Evolutionary conservation across 1,140 invertebrate genomes (phyloP), one percentile per base, ranked within the genome.

Genomic region (Drosophila obscura): DNA sequence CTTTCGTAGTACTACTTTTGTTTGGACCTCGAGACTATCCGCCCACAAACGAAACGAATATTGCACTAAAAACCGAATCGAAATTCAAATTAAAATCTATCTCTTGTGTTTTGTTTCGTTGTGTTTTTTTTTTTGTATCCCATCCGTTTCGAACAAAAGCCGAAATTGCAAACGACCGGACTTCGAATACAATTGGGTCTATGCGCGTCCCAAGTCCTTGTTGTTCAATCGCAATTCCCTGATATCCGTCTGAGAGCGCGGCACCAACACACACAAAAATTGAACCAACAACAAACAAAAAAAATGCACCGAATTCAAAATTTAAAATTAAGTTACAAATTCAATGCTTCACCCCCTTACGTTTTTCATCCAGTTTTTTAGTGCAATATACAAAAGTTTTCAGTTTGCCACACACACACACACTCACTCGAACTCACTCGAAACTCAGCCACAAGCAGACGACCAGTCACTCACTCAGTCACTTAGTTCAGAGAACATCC

Each of bases 131-230:
- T 24, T 24, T 19, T 19, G 19, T 41, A 55, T 15, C 16, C 48
- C 52, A 45, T 62, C 26, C 46, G 50, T 55, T 71, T 56, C 53
- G 35, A 64, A 75, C 31, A 41, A 78, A 80, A 75, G 69, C 53
- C 73, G 64, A 80, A 75, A 72, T 73, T 76, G 67, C 59, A 77
- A 81, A 75, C 78, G 73, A 39, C 76, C 72, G 84, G 90, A 91
- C 75, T 81, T 85, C 51, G 90, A 91, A 57, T 91, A 91, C 84
- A 85, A 84, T 78, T 91, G 90, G 90, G 87, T 91, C 57, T 91
- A 90, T 77, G 87, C 83, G 59, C 80, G 90, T 69, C 90, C 90
- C 62, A 91, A 91, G 84, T 91, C 90, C 62, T 75, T 91, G 26
- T 57, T 91, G 71, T 77, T 89, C 48, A 91, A 85, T 83, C 90